phyloP scores from a whole-genome alignment of 2,797 vertebrate species.

The Eulemur mongoz region DNA sequence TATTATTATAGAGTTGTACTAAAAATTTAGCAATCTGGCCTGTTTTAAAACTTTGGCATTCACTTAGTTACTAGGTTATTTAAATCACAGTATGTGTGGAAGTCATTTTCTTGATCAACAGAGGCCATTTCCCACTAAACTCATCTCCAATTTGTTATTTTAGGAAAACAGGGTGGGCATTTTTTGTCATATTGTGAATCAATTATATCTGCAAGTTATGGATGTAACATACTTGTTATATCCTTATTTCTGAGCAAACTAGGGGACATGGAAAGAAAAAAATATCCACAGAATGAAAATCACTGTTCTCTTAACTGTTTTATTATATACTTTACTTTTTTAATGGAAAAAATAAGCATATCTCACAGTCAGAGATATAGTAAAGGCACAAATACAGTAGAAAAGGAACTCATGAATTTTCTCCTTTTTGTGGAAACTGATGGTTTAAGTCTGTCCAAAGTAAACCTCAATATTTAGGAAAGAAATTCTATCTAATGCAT shows the following conservation, averaged over 20 bases:
- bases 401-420: conserved; percentile 62
- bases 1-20: neutral
- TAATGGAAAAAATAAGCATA: conserved; percentile 53
- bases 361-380: conserved; percentile 41
- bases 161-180: neutral
- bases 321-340: conserved; percentile 26
- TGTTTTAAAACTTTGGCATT: neutral
- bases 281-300: conserved; percentile 20
- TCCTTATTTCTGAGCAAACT: neutral
- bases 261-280: neutral
- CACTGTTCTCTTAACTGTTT: neutral
- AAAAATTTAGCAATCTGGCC: neutral
- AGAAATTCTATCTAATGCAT: conserved; percentile 68
- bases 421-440: conserved; percentile 59
- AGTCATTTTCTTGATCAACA: neutral
- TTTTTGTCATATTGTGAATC: neutral
- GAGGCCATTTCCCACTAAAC: neutral
- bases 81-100: neutral
- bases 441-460: conserved; percentile 61
- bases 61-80: neutral
- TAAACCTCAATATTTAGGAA: conserved; percentile 54
- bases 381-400: conserved; percentile 32
- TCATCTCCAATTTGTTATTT: neutral
- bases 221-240: neutral
- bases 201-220: neutral